These are phyloP conservation scores for Thunnus albacares DNA, from an alignment of 2,797 vertebrate species.

Conservation along the genomic window DNA sequence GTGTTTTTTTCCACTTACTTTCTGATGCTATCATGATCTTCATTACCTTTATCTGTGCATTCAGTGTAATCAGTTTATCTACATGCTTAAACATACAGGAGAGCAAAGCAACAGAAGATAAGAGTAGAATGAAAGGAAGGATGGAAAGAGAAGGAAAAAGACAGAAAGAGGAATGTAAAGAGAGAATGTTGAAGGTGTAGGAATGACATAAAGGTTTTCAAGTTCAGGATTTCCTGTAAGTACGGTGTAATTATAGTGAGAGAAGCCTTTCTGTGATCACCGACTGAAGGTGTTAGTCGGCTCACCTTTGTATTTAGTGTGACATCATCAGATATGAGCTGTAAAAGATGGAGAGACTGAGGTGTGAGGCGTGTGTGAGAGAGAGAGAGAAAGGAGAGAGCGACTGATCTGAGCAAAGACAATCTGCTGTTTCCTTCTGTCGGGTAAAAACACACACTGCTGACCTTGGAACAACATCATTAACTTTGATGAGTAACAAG, in stretches of 20 bases:
- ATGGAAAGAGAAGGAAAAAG: no score
- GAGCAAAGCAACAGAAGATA: conserved; percentile 4
- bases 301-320: not conserved
- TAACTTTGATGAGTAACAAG: conserved; percentile 36
- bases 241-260: no score
- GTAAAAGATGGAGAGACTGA: not conserved
- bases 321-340: not conserved
- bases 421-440: conserved; percentile 25
- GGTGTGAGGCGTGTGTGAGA: no score
- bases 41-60: not conserved
- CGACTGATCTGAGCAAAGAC: conserved; percentile 42
- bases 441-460: not conserved
- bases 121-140: not conserved
- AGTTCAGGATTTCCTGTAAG: no score
- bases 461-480: conserved; percentile 43
- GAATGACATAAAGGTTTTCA: no score
- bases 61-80: conserved; percentile 9
- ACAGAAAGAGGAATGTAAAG: not conserved
- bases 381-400: not conserved
- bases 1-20: not conserved
- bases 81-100: not conserved
- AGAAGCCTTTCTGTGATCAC: not conserved
- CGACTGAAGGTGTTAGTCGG: not conserved
- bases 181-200: not conserved
- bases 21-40: not conserved